phyloP scores from a whole-genome alignment of 35 echinoderm and acorn worm genomes.

The Ptychodera flava region DNA sequence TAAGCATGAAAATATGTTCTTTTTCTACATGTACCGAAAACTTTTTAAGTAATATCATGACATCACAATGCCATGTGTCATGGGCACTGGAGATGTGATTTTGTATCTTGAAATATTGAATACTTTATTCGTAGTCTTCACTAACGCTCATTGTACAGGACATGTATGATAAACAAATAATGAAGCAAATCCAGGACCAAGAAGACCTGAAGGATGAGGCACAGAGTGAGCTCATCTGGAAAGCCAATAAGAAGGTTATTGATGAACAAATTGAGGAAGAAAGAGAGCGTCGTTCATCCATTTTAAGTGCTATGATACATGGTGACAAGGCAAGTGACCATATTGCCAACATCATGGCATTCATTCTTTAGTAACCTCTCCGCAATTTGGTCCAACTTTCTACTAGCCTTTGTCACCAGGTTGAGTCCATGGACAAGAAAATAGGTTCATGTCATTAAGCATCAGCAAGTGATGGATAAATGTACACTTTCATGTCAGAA shows the following conservation, averaged over 20 bases:
- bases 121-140: too few species aligned
- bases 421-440: background rate
- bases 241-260: slow-evolving; percentile 13
- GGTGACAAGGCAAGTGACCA: slow-evolving; percentile 21
- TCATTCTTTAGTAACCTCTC: background rate
- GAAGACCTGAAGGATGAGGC: slow-evolving; percentile 36
- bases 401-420: background rate
- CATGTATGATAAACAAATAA: slow-evolving; percentile 41
- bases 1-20: too few species aligned
- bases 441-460: background rate
- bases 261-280: slow-evolving; percentile 33
- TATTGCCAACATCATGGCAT: background rate
- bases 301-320: slow-evolving; percentile 62
- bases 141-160: too few species aligned
- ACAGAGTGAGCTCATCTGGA: slow-evolving; percentile 20
- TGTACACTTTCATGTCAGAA: background rate
- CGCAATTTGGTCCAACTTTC: background rate
- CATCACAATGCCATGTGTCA: too few species aligned
- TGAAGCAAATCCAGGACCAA: slow-evolving; percentile 2
- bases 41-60: too few species aligned
- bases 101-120: too few species aligned
- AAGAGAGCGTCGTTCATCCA: slow-evolving; percentile 33
- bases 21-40: too few species aligned
- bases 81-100: too few species aligned
- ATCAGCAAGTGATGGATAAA: background rate